These are phyloP conservation scores for Stylophora pistillata DNA, from an alignment of 64 coral and sea anemone genomes.

Conservation along the genomic window DNA sequence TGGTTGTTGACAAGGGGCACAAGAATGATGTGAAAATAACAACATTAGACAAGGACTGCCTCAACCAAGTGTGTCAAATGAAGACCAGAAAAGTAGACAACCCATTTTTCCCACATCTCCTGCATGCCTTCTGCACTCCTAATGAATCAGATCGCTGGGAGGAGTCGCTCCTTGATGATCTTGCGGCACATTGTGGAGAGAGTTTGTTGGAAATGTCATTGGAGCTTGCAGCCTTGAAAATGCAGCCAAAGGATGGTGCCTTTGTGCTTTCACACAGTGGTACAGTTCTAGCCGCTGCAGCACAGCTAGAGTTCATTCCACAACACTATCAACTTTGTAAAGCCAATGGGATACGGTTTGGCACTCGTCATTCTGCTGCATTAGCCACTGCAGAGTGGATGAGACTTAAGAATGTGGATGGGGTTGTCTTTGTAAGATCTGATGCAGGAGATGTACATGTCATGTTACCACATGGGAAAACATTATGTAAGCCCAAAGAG, in stretches of 20 bases:
- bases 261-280: conserved; percentile 26
- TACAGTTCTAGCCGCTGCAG: conserved; percentile 5
- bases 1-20: not conserved
- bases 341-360: conserved; percentile 12
- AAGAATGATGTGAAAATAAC: not conserved
- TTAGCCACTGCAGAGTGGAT: conserved; percentile 29
- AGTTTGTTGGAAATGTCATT: not conserved
- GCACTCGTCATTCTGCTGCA: conserved; percentile 27
- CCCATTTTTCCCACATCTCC: not conserved
- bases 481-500: not conserved
- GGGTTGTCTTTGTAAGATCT: not conserved
- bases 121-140: not conserved
- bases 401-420: not conserved
- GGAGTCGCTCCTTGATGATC: not conserved
- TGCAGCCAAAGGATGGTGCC: conserved; percentile 29
- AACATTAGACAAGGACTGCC: not conserved
- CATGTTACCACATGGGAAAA: not conserved
- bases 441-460: not conserved
- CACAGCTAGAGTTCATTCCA: conserved; percentile 12
- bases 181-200: not conserved
- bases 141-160: not conserved
- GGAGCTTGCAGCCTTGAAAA: not conserved
- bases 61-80: not conserved
- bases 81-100: not conserved
- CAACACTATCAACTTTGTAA: conserved; percentile 29